Conservation (phyloP, 1,140 invertebrate species). For the Procambarus virginalis region DNA sequence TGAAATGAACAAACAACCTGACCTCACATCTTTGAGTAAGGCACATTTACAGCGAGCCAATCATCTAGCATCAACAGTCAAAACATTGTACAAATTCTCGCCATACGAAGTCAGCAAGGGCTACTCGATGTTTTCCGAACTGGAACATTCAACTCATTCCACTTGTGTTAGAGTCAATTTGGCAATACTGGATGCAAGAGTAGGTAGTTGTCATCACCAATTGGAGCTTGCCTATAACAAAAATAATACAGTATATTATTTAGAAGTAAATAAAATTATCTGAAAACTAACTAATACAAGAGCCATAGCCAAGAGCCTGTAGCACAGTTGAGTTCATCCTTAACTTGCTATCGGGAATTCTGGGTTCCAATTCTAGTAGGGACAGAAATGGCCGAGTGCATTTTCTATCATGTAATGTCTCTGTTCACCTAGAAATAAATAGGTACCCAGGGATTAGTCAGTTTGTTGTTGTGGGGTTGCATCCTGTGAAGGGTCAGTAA, state of each 20-base stretch:
- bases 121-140: constrained; percentile 57
- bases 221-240: constrained; percentile 84
- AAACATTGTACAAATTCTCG: background rate
- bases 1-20: background rate
- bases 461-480: no score
- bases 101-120: constrained; percentile 34
- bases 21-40: background rate
- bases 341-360: no score
- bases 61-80: background rate
- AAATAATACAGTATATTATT: constrained; percentile 32
- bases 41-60: background rate
- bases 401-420: no score
- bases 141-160: background rate
- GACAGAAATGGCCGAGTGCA: no score
- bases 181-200: constrained; percentile 73
- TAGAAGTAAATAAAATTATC: no score
- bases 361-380: no score
- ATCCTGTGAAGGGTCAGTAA: no score
- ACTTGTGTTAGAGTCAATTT: constrained; percentile 28
- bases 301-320: no score
- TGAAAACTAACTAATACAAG: no score
- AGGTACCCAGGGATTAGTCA: no score
- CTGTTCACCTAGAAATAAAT: no score
- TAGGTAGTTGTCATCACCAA: constrained; percentile 91
- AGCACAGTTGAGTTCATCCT: no score